Percentiles rank a stretch among this genome's conserved stretches.
Conservation (phyloP, 2,797 vertebrate genomes). For the Squalus acanthias region DNA sequence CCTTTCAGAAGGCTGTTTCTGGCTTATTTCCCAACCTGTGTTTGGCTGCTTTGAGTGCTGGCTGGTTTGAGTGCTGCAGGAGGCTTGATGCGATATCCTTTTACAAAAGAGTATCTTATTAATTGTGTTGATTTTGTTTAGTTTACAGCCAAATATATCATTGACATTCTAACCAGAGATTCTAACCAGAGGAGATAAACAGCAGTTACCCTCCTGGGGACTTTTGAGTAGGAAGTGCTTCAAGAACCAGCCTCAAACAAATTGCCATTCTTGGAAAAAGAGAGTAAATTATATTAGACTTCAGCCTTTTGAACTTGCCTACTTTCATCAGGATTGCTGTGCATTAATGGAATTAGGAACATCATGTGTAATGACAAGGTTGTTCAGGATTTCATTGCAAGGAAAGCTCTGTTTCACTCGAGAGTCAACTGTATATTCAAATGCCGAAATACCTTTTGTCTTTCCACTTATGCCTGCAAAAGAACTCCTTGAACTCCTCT, state of each 20-base stretch:
- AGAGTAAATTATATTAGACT: background rate
- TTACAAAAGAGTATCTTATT: background rate
- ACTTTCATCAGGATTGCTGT: background rate
- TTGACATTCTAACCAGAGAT: background rate
- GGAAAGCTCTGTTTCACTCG: background rate
- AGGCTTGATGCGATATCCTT: background rate
- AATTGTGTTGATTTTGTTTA: background rate
- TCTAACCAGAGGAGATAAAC: background rate
- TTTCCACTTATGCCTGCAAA: background rate
- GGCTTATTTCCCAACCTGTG: background rate
- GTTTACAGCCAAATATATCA: background rate
- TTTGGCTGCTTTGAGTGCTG: background rate
- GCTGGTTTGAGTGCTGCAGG: background rate
- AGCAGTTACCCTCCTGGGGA: background rate
- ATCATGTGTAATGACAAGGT: background rate
- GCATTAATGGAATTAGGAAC: background rate
- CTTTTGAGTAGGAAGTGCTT: background rate
- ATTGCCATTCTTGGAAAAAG: background rate
- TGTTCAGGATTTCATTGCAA: background rate
- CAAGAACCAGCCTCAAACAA: background rate
- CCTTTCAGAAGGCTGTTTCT: background rate
- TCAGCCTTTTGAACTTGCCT: background rate
- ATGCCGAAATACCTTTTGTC: background rate
- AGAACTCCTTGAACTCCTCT: background rate
- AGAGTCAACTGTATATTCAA: background rate